Conservation (phyloP, 1,140 invertebrate species). For the Melitaea cinxia region DNA sequence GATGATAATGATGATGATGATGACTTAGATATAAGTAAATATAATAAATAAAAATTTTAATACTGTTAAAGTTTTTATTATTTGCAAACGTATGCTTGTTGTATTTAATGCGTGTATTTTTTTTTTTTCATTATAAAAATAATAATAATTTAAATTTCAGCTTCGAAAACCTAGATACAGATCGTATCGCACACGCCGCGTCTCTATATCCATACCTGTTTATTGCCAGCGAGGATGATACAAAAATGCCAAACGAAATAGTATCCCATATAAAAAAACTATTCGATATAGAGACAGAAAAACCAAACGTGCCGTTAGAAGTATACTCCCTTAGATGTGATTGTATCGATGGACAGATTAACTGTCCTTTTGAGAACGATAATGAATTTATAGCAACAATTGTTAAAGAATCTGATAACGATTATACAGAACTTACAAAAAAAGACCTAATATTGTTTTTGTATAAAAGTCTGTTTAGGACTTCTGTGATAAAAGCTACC, state of each 20-base stretch:
- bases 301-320: constrained; percentile 22
- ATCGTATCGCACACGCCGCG: constrained; percentile 46
- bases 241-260: constrained; percentile 18
- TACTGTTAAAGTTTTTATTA: no score
- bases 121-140: background rate
- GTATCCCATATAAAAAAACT: constrained; percentile 30
- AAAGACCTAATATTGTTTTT: constrained; percentile 33
- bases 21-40: no score
- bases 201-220: constrained; percentile 44
- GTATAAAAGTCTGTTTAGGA: constrained; percentile 42
- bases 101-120: no score
- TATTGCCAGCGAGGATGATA: background rate
- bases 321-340: constrained; percentile 46
- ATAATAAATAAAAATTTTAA: no score
- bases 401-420: constrained; percentile 13
- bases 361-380: constrained; percentile 50
- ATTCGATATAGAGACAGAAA: constrained; percentile 17
- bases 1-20: no score
- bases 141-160: constrained; percentile 37
- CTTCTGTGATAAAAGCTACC: constrained; percentile 41
- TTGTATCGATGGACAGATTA: constrained; percentile 44
- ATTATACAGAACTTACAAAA: constrained; percentile 25
- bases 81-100: no score
- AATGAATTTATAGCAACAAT: constrained; percentile 36
- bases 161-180: constrained; percentile 39